Evolutionary conservation across 2,797 vertebrate species (phyloP).

Genomic region (Crax fasciolata): DNA sequence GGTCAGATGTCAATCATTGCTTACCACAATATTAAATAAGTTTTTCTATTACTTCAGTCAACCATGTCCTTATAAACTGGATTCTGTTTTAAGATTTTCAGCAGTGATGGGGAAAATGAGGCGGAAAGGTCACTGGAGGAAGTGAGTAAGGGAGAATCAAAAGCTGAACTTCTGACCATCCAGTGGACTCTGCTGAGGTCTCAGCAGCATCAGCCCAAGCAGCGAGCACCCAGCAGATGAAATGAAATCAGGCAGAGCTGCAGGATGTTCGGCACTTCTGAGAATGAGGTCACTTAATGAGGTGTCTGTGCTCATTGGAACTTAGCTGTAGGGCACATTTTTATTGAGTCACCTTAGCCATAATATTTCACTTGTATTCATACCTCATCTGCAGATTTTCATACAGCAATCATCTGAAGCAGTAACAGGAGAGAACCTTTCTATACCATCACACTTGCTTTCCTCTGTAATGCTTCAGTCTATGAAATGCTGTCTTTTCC

Average conservation of each 20-base stretch:
- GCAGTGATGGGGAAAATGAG: neutral
- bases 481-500: neutral
- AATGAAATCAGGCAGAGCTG: slow-evolving; percentile 55
- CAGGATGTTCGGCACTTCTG: slow-evolving; percentile 57
- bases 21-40: slow-evolving; percentile 14
- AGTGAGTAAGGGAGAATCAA: neutral
- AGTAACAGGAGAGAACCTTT: slow-evolving; percentile 1
- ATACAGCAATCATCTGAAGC: neutral
- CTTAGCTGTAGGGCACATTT: slow-evolving; percentile 65
- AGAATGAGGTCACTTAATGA: slow-evolving; percentile 77
- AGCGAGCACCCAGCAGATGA: neutral
- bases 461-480: neutral
- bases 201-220: neutral
- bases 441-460: neutral
- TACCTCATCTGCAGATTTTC: slow-evolving; percentile 27
- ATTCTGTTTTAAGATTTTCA: neutral
- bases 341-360: slow-evolving; percentile 61
- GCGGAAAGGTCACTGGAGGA: neutral
- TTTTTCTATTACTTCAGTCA: slow-evolving; percentile 5
- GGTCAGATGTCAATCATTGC: slow-evolving; percentile 32
- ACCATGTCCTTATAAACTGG: neutral
- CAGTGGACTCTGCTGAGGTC: neutral
- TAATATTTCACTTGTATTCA: slow-evolving; percentile 20
- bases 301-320: slow-evolving; percentile 47
- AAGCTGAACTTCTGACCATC: neutral